Conservation (phyloP, 2,888 invertebrate species). For the Drosophila algonquin region DNA sequence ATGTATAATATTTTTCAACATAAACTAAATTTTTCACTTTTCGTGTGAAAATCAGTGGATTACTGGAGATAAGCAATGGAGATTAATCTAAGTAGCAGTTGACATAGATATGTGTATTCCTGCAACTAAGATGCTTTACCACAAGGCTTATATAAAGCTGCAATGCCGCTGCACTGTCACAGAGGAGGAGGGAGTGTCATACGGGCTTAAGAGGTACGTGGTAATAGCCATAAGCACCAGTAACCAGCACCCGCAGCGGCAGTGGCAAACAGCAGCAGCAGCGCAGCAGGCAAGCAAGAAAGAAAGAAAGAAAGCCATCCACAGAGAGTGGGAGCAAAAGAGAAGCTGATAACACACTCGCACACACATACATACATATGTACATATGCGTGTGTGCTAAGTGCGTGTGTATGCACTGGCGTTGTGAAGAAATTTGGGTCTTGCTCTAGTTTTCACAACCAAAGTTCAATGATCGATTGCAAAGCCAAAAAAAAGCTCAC, state of each 20-base stretch:
- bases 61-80: no score
- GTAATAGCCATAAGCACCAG: slow-evolving; percentile 46
- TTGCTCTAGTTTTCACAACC: slow-evolving; percentile 81
- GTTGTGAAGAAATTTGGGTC: slow-evolving; percentile 78
- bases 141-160: neutral
- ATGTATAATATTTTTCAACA: no score
- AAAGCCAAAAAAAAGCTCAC: slow-evolving; percentile 61
- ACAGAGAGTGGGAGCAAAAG: slow-evolving; percentile 43
- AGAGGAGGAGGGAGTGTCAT: neutral
- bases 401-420: slow-evolving; percentile 24
- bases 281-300: neutral
- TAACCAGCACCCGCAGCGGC: slow-evolving; percentile 19
- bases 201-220: slow-evolving; percentile 12
- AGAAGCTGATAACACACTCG: slow-evolving; percentile 58
- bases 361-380: neutral
- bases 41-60: no score
- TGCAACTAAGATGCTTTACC: no score
- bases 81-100: no score
- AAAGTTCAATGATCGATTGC: slow-evolving; percentile 81
- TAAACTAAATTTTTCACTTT: no score
- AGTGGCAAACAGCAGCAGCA: slow-evolving; percentile 7
- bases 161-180: neutral
- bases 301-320: slow-evolving; percentile 64
- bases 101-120: no score
- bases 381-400: neutral